Evolutionary conservation across 2,113 vertebrate genomes (phyloP), one percentile per base, ranked within the genome.

Genomic region (Meleagris gallopavo): DNA sequence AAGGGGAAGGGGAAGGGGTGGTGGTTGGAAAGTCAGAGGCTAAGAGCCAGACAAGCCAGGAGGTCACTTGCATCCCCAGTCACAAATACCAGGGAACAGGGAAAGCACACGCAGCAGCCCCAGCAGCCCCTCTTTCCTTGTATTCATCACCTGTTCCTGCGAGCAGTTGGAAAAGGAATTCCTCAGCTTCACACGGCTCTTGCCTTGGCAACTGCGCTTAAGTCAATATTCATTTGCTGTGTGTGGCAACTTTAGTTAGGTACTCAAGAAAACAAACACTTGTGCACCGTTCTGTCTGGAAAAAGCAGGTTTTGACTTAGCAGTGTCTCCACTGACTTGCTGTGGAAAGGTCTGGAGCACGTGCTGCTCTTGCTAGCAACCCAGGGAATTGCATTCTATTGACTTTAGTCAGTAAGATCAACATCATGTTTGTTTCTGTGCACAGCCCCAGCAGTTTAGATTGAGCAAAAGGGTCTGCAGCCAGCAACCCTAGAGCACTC

Each of bases 211-310:
- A 48, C 74, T 43, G 77, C 0, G 8, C 21, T 75, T 52, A 50
- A 87, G 89, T 96, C 93, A 72, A 89, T 94, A 94, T 52, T 89
- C 89, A 85, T 73, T 91, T 48, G 0, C 58, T 65, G 25, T 30
- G 1, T 36, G 52, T 22, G 3, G 66, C 77, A 84, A 34, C 89
- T 87, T 82, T 11, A 74, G 41, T 21, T 22, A 40, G 81, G 40
- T 75, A 24, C 61, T 71, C 11, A 3, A 38, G 88, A 64, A 90
- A 94, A 86, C 92, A 92, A 88, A 79, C 83, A 19, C 52, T 17
- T 46, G 50, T 18, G 86, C 19, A 2, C 34, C 2, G 2, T 22
- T 1, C 70, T 13, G 76, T 3, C 65, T 29, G 54, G 62, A 69
- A 48, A 72, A 45, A 79, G 86, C n/a, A 6, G 48, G n/a, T 21